Base-by-base conservation (phyloP, 2,888 invertebrate genomes). In the Bruchidius siliquastri region DNA sequence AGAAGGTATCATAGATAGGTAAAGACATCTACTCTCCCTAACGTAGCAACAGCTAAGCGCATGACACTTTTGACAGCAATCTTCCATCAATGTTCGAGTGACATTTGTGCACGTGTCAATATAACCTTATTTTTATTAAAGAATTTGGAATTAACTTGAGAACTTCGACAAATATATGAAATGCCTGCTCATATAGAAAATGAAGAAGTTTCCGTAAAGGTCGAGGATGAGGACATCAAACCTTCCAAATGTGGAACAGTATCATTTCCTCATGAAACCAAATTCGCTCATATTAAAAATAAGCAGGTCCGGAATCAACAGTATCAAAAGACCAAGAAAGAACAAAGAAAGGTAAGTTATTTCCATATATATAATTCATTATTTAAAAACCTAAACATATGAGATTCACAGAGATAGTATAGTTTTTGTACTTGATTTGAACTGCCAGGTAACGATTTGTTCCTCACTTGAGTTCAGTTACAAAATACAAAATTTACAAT, bases 211-310 rank as follows among this genome's bases (percentile, higher is more conserved):
- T 71, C 72, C 67, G 70, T 72, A 2, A 78, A 79, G 72, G 49
- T 67, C 0, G 78, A 79, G 69, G 77, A 79, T 69, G 73, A 79
- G 13, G 83, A 85, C 73, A 78, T 84, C 20, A 84, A 83, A 77
- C 84, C 83, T 0, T 85, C 86, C 10, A 83, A 75, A 69, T 81
- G 77, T 72, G 85, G 85, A 2, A 77, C 77, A 66, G 83, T 86
- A 0, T 72, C 82, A 67, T 86, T 89, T 76, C 89, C 89, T 2
- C 81, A 82, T 20, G 86, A 87, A 75, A 85, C 82, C 21, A 88
- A 87, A 77, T 88, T 87, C 78, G 85, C 86, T 77, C 86, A 88
- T 72, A 89, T 89, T 22, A 90, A 88, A 82, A 89, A 89, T 80
- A 90, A 89, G 83, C 84, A 85, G 68, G 85, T 89, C 0, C 82